Evolutionary conservation across 2,797 vertebrate genomes (phyloP).

Genomic region (Mormyrops attenuatus): DNA sequence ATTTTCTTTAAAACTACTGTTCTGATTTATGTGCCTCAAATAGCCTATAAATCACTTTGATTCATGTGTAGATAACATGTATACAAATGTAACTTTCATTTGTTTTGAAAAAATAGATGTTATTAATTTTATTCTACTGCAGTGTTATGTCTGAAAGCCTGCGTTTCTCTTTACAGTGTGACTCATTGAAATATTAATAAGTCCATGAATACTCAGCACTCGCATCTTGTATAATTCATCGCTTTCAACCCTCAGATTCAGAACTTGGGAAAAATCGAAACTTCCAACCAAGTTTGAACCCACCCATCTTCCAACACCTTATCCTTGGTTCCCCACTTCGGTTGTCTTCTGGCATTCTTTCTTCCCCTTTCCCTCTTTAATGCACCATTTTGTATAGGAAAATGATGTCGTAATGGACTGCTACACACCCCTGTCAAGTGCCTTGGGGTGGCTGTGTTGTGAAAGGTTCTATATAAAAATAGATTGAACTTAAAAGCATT

Average conservation of each 20-base stretch:
- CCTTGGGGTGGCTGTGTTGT: neutral
- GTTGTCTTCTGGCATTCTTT: neutral
- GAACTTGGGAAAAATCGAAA: constrained; percentile 16
- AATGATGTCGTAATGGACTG: neutral
- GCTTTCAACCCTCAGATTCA: constrained; percentile 43
- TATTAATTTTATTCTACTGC: constrained; percentile 18
- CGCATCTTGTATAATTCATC: constrained; percentile 45
- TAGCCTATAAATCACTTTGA: constrained; percentile 41
- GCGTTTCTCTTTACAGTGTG: constrained; percentile 32
- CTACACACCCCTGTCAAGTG: neutral
- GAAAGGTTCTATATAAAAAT: neutral
- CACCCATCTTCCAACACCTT: neutral
- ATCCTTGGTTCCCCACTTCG: neutral
- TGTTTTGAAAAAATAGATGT: constrained; percentile 26
- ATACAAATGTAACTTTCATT: neutral
- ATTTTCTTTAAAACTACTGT: constrained; percentile 34
- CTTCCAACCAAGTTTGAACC: neutral
- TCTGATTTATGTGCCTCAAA: neutral
- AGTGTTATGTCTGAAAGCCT: constrained; percentile 27
- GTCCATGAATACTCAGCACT: constrained; percentile 23
- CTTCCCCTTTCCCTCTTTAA: neutral
- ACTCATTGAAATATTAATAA: constrained; percentile 52
- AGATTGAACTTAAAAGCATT: neutral
- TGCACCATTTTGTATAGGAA: neutral
- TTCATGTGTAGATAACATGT: constrained; percentile 36